phyloP scores from a whole-genome alignment of 2,113 vertebrate genomes.

The Oxygymnocypris stewartii region DNA sequence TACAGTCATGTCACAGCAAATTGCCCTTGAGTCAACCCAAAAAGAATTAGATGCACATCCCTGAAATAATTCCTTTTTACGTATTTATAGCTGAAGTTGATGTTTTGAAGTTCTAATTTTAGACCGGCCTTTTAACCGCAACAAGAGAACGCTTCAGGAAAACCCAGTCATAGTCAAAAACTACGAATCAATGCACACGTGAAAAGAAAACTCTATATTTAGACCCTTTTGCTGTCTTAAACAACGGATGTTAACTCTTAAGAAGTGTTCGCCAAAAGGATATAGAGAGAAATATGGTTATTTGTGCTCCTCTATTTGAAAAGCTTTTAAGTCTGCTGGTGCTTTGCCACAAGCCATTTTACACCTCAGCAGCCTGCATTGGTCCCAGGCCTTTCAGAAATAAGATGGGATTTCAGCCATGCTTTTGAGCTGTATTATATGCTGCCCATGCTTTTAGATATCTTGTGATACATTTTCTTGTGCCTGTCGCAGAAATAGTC shows the following conservation, averaged over 20 bases:
- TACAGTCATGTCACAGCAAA: not conserved
- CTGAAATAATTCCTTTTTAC: not conserved
- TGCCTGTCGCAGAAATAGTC: not conserved
- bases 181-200: not conserved
- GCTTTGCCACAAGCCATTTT: slow-evolving; percentile 28
- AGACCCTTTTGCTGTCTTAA: not conserved
- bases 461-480: not conserved
- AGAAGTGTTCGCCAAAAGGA: not conserved
- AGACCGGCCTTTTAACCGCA: not conserved
- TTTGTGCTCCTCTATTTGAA: slow-evolving; percentile 8
- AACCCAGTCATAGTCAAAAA: not conserved
- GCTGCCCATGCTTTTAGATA: not conserved
- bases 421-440: not conserved
- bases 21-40: not conserved
- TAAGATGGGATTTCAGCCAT: not conserved
- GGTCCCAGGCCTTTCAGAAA: slow-evolving; percentile 14
- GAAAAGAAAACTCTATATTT: not conserved
- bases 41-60: not conserved
- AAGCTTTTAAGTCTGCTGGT: slow-evolving; percentile 14
- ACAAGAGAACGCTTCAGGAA: not conserved
- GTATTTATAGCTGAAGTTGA: not conserved
- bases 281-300: not conserved
- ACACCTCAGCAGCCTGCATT: slow-evolving; percentile 12
- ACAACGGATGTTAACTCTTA: not conserved
- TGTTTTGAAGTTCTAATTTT: not conserved